phyloP scores from a whole-genome alignment of 2,888 invertebrate species.

The Caenorhabditis panamensis region DNA sequence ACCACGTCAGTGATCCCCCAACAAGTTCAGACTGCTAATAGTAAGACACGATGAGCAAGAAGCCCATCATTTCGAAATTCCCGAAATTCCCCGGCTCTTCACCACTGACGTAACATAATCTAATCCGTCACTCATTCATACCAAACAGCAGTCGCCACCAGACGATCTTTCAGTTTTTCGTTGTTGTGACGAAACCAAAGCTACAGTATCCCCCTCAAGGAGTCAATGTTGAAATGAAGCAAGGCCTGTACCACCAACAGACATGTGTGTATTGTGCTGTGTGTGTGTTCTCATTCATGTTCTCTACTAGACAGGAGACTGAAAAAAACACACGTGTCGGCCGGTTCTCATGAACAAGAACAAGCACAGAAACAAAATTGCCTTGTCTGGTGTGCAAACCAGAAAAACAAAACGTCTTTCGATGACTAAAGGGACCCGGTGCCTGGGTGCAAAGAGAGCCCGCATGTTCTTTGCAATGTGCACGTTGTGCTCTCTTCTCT shows the following conservation, averaged over 20 bases:
- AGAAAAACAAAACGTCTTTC: no score
- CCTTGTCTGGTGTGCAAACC: no score
- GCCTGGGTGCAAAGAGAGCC: slow-evolving; percentile 34
- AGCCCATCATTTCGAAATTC: not conserved
- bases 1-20: no score
- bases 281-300: not conserved
- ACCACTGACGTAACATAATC: not conserved
- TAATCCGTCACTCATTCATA: not conserved
- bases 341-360: no score
- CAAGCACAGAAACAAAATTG: no score
- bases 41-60: no score
- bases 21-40: no score
- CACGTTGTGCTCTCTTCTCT: slow-evolving; percentile 33
- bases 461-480: slow-evolving; percentile 55
- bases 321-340: not conserved
- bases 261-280: not conserved
- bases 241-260: no score
- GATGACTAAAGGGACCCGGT: no score
- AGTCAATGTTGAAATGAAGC: no score
- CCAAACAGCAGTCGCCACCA: not conserved
- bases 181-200: not conserved
- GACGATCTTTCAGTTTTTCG: not conserved
- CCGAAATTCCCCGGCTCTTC: not conserved
- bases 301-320: not conserved
- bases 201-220: not conserved